Conservation (phyloP, 2,113 vertebrate species). For the Apus apus region DNA sequence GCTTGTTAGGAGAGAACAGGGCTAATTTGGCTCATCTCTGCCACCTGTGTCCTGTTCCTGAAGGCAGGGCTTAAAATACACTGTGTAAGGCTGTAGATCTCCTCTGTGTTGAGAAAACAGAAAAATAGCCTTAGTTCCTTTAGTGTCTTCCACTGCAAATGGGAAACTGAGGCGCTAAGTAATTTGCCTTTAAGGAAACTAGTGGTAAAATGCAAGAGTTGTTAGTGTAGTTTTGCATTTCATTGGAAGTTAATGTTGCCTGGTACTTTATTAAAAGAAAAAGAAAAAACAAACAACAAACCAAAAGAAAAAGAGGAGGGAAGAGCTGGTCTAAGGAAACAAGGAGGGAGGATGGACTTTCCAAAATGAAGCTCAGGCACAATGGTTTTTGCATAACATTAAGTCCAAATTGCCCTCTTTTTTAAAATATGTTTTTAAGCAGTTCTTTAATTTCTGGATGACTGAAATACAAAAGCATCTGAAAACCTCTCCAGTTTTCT, state of each 20-base stretch:
- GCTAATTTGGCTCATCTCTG: conserved; percentile 36
- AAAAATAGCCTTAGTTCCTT: background rate
- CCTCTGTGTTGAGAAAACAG: background rate
- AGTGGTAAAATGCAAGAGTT: background rate
- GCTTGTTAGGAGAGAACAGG: conserved; percentile 28
- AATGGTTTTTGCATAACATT: background rate
- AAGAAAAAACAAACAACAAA: background rate
- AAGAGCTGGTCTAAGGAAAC: background rate
- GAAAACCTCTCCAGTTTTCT: conserved; percentile 36
- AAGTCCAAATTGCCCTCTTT: background rate
- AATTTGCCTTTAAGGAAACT: background rate
- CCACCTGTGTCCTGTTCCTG: background rate
- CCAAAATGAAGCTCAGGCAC: background rate
- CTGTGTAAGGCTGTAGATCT: background rate
- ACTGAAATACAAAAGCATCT: conserved; percentile 34
- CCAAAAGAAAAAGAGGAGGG: background rate
- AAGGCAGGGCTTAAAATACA: background rate
- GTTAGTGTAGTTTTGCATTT: background rate
- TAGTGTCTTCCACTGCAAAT: background rate
- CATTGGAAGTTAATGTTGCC: background rate
- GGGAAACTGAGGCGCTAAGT: conserved; percentile 16
- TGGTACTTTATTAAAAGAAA: background rate
- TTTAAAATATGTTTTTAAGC: background rate
- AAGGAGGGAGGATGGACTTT: background rate
- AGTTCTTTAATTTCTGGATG: conserved; percentile 40